Conservation (phyloP, 2,113 vertebrate genomes). For the Caloenas nicobarica region DNA sequence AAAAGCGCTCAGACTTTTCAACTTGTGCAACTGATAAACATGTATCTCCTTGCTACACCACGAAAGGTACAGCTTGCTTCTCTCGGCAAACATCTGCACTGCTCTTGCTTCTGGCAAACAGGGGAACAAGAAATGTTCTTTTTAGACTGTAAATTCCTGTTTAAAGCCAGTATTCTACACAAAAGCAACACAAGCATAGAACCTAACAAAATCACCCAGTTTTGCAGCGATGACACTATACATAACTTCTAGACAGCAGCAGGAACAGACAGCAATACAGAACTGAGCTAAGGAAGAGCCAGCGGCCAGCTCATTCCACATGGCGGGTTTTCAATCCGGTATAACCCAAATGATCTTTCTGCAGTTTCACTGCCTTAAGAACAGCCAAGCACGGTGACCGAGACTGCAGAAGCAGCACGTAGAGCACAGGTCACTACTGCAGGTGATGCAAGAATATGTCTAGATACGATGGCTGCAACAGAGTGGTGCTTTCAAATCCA, state of each 20-base stretch:
- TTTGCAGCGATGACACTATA: not conserved
- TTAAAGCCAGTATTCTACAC: not conserved
- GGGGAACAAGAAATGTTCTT: not conserved
- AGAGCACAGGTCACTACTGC: not conserved
- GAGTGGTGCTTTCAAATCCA: not conserved
- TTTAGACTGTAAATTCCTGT: not conserved
- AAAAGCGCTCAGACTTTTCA: not conserved
- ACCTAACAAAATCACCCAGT: not conserved
- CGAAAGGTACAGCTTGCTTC: not conserved
- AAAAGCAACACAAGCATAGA: not conserved
- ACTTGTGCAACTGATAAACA: not conserved
- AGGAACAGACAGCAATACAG: not conserved
- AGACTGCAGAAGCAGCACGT: not conserved
- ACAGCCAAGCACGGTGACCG: not conserved
- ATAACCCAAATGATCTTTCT: not conserved
- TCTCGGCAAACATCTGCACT: not conserved
- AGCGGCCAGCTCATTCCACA: not conserved
- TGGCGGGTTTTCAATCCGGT: not conserved
- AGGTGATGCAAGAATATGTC: not conserved
- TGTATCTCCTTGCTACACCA: not conserved
- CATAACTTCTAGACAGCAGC: not conserved
- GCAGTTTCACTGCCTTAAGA: not conserved
- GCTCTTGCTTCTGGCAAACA: not conserved
- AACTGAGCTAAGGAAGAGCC: not conserved
- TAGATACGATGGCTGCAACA: fast-evolving